Conservation (phyloP, 2,797 vertebrate species). For the Falco columbarius region DNA sequence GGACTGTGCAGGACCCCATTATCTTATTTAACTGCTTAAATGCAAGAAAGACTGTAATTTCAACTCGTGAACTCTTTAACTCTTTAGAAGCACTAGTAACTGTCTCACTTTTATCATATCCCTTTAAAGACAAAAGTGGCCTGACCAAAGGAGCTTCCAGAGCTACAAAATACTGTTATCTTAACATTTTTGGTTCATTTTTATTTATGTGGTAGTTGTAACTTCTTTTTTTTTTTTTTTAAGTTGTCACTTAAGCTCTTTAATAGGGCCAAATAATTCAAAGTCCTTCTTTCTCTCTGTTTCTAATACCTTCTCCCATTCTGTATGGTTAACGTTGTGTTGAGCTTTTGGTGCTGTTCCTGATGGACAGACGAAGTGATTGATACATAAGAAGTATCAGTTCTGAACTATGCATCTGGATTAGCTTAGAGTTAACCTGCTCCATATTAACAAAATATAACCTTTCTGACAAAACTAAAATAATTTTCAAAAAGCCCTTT, state of each 20-base stretch:
- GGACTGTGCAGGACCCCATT: neutral
- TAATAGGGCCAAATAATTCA: neutral
- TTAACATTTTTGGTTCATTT: neutral
- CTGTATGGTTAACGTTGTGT: neutral
- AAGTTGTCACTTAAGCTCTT: neutral
- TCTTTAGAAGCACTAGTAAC: neutral
- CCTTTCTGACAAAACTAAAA: neutral
- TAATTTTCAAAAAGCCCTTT: neutral
- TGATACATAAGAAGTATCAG: neutral
- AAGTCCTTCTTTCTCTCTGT: neutral
- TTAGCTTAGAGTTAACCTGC: neutral
- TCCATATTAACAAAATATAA: neutral
- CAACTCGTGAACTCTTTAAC: neutral
- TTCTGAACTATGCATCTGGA: neutral
- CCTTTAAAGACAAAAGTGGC: neutral
- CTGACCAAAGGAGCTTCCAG: neutral
- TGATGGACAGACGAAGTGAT: neutral
- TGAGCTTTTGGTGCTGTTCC: neutral
- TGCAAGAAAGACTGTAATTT: neutral
- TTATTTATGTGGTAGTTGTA: neutral
- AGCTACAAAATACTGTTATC: neutral
- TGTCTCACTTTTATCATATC: neutral
- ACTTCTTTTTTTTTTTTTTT: too few relatives aligned
- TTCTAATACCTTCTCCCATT: neutral
- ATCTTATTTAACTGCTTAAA: neutral